Percentiles rank a stretch among this genome's conserved stretches.
Evolutionary conservation across 2,113 vertebrate genomes (phyloP).

Genomic region (Malurus cyaneus): DNA sequence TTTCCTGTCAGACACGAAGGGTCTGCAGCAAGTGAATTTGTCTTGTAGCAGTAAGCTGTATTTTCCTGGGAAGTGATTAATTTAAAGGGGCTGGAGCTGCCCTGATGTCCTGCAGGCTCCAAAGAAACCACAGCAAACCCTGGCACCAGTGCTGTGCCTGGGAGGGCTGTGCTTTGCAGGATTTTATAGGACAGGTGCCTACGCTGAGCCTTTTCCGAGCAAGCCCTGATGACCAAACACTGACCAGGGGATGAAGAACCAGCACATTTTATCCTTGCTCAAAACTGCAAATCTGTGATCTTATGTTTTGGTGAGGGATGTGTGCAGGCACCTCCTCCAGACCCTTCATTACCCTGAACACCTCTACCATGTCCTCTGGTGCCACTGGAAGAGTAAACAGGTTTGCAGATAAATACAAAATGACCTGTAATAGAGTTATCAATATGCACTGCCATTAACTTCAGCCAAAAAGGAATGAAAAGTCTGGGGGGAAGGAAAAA

Average conservation of each 20-base stretch:
- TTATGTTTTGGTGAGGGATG: not conserved
- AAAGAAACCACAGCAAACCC: not conserved
- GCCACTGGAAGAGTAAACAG: not conserved
- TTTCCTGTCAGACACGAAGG: not conserved
- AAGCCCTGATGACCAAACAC: accelerated
- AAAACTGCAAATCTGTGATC: not conserved
- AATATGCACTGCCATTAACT: not conserved
- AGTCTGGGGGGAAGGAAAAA: not conserved
- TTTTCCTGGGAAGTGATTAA: conserved; percentile 13
- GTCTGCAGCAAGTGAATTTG: not conserved
- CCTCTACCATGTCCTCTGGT: not conserved
- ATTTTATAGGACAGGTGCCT: not conserved
- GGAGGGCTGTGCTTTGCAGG: not conserved
- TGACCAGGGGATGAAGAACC: not conserved
- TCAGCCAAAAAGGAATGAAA: conserved; percentile 6
- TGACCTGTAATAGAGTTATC: not conserved
- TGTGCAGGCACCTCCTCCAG: not conserved
- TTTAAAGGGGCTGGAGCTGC: not conserved
- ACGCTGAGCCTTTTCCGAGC: not conserved
- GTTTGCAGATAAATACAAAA: not conserved
- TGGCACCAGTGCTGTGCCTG: accelerated
- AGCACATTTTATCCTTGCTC: not conserved
- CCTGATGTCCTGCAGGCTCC: accelerated
- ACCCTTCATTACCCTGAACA: not conserved
- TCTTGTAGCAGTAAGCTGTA: not conserved